Base-by-base conservation (phyloP, 1,140 invertebrate genomes). In the Bombus turneri region DNA sequence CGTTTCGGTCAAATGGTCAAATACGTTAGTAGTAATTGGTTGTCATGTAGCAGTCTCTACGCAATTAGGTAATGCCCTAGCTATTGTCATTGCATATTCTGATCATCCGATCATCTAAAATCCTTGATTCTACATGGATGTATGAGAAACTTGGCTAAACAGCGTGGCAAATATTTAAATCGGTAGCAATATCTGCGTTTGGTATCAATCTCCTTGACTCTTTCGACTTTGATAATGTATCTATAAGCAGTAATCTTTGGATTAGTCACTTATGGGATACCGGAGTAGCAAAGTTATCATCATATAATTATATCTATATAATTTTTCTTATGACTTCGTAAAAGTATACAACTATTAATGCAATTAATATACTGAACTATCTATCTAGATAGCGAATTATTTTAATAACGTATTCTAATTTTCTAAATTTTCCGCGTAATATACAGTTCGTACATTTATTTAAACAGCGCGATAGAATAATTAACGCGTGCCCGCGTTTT, bases 1-100 rank as follows among this genome's bases (percentile, higher is more conserved):
- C 31, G 37, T 41, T 47, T 39, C 37, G 62, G n/a, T 83, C 74
- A 78, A 68, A 83, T 57, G 81, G 47, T 77, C 37, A 77, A 68
- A 83, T 78, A 78, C 34, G 64, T 68, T 69, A 47, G 22, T 41
- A 37, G 62, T 53, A 41, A 80, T 62, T 83, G 62, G 5, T 77
- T 57, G 62, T 22, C 43, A 53, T n/a, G 43, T 68, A 53, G 47
- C 39, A 31, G 41, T 22, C 53, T 18, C 4, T 41, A n/a, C 28
- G 31, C 25, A 31, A 73, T 81, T 81, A 73, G 62, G 79, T 41
- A 62, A 81, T 43, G 31, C 62, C 34, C 39, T 6, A 28, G 41
- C 59, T 37, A 37, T 15, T 43, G 34, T 8, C 8, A 6, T 74
- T 74, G 39, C 53, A 47, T 2, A 25, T 34, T 22, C 43, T 53